phyloP scores from a whole-genome alignment of 2,113 vertebrate species.

The Todiramphus saurophagus region DNA sequence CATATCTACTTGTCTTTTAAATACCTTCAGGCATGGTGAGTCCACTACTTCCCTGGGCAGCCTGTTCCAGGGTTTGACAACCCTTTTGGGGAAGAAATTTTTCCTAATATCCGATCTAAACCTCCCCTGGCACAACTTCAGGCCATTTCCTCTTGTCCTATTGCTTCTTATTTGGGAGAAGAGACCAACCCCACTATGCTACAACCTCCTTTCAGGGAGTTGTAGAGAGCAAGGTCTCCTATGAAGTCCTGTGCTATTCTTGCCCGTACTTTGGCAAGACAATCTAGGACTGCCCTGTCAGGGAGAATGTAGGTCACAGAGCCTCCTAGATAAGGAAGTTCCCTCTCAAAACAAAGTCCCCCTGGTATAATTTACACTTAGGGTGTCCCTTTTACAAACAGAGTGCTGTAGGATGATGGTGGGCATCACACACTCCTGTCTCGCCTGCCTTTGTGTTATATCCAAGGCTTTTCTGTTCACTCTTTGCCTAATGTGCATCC shows the following conservation, averaged over 20 bases:
- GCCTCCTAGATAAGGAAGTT: not conserved
- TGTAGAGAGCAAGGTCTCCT: too few species aligned
- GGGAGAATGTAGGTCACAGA: fast-evolving
- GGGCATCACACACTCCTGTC: not conserved
- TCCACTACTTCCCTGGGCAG: not conserved
- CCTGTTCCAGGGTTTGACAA: not conserved
- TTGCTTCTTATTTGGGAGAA: not conserved
- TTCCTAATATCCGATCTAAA: not conserved
- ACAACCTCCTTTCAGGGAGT: not conserved
- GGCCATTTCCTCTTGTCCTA: not conserved
- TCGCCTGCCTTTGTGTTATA: fast-evolving
- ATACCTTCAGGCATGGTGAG: not conserved
- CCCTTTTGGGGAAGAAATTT: not conserved
- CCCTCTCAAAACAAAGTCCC: not conserved
- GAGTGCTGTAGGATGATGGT: not conserved
- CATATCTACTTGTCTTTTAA: not conserved
- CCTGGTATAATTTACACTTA: not conserved
- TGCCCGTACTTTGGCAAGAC: not conserved
- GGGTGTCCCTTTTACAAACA: not conserved
- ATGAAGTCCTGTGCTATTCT: not conserved
- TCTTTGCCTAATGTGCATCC: not conserved
- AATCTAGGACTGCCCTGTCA: not conserved
- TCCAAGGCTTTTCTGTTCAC: not conserved
- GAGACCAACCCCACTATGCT: not conserved
- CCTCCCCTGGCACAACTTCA: not conserved